These are phyloP conservation scores for Drosophila paulistorum DNA, from an alignment of 1,140 invertebrate genomes.

Conservation along the genomic window DNA sequence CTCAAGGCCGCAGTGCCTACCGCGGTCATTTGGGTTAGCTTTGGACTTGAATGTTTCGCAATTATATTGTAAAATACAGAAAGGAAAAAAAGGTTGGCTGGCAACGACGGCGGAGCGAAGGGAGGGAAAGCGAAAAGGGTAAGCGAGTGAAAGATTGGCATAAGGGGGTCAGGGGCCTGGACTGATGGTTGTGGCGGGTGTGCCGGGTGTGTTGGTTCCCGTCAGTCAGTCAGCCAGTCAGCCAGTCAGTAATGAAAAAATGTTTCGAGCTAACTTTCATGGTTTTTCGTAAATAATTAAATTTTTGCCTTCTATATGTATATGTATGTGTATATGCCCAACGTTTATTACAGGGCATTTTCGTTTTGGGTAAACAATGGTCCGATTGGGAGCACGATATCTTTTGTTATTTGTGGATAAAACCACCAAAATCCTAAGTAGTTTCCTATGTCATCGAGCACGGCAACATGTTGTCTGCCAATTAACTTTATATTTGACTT, in stretches of 20 bases:
- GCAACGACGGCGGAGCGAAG: background rate
- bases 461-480: constrained; percentile 5
- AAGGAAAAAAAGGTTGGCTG: background rate
- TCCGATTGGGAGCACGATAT: background rate
- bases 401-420: background rate
- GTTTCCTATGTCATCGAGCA: constrained; percentile 1
- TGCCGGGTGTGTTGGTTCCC: background rate
- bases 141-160: background rate
- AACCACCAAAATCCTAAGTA: background rate
- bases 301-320: constrained; percentile 43
- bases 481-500: constrained; percentile 1
- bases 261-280: constrained; percentile 57
- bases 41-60: constrained; percentile 46
- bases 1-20: constrained; percentile 64
- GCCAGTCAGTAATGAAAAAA: constrained; percentile 67
- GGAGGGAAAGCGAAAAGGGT: background rate
- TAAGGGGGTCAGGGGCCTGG: background rate
- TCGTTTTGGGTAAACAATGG: no score
- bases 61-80: constrained; percentile 71
- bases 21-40: constrained; percentile 65
- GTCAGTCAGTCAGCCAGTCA: no score
- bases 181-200: background rate
- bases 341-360: background rate
- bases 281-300: constrained; percentile 80
- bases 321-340: background rate